Evolutionary conservation across 2,113 vertebrate genomes (phyloP), one percentile per base, ranked within the genome.

Genomic region (Orycteropus afer): DNA sequence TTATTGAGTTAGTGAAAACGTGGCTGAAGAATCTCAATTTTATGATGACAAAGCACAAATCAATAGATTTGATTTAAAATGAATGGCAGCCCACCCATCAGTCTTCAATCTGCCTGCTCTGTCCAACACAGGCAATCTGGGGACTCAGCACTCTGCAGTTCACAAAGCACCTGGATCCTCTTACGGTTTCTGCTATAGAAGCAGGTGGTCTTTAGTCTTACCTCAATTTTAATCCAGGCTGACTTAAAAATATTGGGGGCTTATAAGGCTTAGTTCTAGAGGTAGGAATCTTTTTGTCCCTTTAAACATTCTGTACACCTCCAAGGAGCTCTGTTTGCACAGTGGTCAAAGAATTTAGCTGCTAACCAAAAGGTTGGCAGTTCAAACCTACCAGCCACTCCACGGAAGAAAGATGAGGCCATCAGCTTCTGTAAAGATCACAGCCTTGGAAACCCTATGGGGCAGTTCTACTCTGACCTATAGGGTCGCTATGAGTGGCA

Each of bases 1-100:
- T 76, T 37, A 55, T 94, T 92, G 94, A 90, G 53, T 87, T 90
- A 88, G 73, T 82, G 61, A 97, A 95, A 93, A 73, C 71, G 59
- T 55, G 55, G 47, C 45, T 61, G n/a, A 1, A 42, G 78, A 89
- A 86, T 78, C 34, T 93, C 89, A 65, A 42, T 73, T 89, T 83
- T 71, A 86, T 79, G 69, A 94, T 45, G 63, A 91, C 74, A 79
- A 93, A 51, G 51, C 6, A 45, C 76, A 89, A 95, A 89, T 78
- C 96, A 82, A 89, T 3, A 95, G 74, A 71, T 61, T 4, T n/a
- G 53, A 92, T 76, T 67, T 79, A 45, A 91, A 89, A 92, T 23
- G 53, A 88, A 55, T 34, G 76, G n/a, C 42, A 53, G 63, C 49
- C 87, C 34, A 1, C 42, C 14, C 6, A 63, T 47, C n/a, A 29